Percentiles rank a stretch among this genome's conserved stretches.
These are phyloP conservation scores for Sitobion miscanthi DNA, from an alignment of 1,140 invertebrate genomes.

Conservation along the genomic window DNA sequence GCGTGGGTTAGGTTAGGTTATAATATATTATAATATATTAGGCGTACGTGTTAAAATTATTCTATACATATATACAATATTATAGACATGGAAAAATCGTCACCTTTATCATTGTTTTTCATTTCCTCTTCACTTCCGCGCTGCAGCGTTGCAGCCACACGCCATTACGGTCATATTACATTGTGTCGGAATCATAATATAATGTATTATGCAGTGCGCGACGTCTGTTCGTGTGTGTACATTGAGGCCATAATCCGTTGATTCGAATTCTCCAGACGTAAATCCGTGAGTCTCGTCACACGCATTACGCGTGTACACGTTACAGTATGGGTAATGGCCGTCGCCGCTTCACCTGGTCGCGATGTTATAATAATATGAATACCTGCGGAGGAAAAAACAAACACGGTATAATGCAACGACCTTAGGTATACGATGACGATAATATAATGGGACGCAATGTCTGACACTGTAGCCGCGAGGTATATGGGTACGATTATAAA, in stretches of 20 bases:
- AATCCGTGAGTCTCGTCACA: not conserved
- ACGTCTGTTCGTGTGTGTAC: not conserved
- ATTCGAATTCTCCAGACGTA: constrained; percentile 41
- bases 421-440: not conserved
- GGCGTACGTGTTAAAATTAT: not conserved
- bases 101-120: not conserved
- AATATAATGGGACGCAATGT: not conserved
- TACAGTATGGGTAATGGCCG: not conserved
- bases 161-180: not conserved
- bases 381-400: not conserved
- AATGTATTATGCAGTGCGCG: not conserved
- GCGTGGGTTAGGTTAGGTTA: not conserved
- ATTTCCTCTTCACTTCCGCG: not conserved
- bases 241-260: constrained; percentile 20
- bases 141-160: not conserved
- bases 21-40: not conserved
- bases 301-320: not conserved
- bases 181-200: not conserved
- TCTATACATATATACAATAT: too few relatives aligned
- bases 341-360: not conserved
- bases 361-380: not conserved
- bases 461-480: not conserved
- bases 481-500: not conserved
- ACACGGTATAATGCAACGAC: not conserved
- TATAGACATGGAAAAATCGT: not conserved